Percentiles rank a stretch among this genome's conserved stretches.
phyloP scores from a whole-genome alignment of 2,797 vertebrate genomes.

The Sebastes hubbsi region DNA sequence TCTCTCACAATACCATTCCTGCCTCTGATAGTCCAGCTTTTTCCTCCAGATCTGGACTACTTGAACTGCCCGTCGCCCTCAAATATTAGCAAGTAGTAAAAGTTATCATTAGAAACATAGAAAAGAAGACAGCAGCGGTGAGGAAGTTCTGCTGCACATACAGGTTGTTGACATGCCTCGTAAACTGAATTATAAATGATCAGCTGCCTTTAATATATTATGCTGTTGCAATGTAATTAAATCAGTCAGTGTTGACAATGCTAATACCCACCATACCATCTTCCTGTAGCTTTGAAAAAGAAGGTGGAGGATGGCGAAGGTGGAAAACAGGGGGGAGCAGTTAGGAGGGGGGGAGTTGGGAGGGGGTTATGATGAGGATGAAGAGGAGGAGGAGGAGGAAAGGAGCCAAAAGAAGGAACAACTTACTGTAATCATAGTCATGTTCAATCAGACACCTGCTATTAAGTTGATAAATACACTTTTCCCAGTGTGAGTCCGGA shows the following conservation, averaged over 20 bases:
- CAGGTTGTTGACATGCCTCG: not conserved
- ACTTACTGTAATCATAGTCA: constrained; percentile 86
- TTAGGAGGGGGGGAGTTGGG: not conserved
- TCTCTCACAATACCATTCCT: constrained; percentile 11
- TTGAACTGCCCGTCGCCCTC: not conserved
- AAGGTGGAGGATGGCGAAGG: constrained; percentile 43
- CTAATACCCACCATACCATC: constrained; percentile 15
- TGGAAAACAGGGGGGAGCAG: constrained; percentile 44
- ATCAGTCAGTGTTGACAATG: constrained; percentile 38
- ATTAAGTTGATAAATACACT: constrained; percentile 89
- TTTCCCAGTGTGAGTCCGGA: constrained; percentile 84
- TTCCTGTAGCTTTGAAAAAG: constrained; percentile 44
- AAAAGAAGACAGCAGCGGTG: not conserved
- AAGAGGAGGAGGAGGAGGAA: constrained; percentile 51
- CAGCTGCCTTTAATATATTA: constrained; percentile 2
- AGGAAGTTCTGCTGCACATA: not conserved
- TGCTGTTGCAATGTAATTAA: constrained; percentile 17
- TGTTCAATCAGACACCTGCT: constrained; percentile 88
- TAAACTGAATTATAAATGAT: constrained; percentile 17
- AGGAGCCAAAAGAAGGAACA: constrained; percentile 72
- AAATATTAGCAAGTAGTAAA: not conserved
- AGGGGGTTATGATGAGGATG: constrained; percentile 60
- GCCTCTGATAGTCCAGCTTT: not conserved
- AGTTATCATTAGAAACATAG: not conserved
- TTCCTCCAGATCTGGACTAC: not conserved